Percentiles rank a stretch among this genome's conserved stretches.
Evolutionary conservation across 1,140 invertebrate genomes (phyloP).

Genomic region (Megalonaias nervosa): DNA sequence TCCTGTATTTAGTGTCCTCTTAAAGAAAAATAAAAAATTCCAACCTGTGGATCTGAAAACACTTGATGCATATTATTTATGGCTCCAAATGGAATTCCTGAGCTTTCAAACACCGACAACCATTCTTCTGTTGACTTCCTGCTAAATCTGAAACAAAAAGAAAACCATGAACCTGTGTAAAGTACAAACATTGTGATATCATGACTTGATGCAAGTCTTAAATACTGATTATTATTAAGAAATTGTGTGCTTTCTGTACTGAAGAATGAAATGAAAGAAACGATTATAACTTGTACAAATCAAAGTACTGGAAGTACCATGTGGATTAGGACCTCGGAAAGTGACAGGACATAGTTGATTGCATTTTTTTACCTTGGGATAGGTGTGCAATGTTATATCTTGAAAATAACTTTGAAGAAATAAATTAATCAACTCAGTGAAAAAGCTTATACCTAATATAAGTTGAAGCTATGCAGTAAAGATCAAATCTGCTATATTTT

Average conservation of each 20-base stretch:
- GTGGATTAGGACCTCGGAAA: not conserved
- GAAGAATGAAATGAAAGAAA: not conserved
- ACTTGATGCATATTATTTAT: constrained; percentile 90
- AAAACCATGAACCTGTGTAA: not conserved
- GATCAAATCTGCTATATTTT: no score
- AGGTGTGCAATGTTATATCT: no score
- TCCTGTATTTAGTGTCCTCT: not conserved
- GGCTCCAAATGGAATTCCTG: constrained; percentile 89
- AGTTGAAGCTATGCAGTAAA: no score
- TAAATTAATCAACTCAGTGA: no score
- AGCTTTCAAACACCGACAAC: constrained; percentile 81
- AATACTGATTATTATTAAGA: no score
- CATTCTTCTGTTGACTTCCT: constrained; percentile 84
- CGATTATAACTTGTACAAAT: not conserved
- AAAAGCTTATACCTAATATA: no score
- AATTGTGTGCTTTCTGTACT: no score
- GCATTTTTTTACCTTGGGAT: no score
- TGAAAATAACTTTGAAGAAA: no score
- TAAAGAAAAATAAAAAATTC: not conserved
- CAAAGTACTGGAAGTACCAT: not conserved
- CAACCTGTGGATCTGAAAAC: constrained; percentile 89
- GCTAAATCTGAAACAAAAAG: constrained; percentile 72
- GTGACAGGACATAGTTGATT: no score
- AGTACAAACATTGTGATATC: no score
- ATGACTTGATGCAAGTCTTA: no score